Percentiles rank a stretch among this genome's conserved stretches.
Conservation (phyloP, 2,113 vertebrate species). For the Thermophis baileyi region DNA sequence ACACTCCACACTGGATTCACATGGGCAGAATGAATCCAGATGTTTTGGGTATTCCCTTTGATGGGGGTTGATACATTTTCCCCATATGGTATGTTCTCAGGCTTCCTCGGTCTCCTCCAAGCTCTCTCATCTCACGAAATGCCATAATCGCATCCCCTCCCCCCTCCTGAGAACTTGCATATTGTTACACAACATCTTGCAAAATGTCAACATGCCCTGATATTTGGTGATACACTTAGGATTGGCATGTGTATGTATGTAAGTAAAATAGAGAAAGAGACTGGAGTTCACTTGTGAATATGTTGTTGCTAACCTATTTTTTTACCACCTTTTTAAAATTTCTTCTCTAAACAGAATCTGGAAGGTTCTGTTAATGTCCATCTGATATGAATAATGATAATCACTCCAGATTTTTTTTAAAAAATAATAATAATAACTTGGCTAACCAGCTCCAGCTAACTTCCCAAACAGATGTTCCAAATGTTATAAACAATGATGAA, state of each 20-base stretch:
- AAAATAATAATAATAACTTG: background rate
- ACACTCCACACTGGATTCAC: background rate
- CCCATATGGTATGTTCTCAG: background rate
- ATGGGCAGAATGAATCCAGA: background rate
- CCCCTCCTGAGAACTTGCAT: background rate
- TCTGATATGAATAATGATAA: background rate
- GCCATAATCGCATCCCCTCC: background rate
- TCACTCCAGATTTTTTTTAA: background rate
- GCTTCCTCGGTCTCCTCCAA: background rate
- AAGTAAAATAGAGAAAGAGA: background rate
- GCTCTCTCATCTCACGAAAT: background rate
- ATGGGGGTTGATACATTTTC: background rate
- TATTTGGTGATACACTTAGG: background rate
- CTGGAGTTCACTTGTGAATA: background rate
- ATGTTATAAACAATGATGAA: background rate
- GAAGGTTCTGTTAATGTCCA: background rate
- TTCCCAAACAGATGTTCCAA: background rate
- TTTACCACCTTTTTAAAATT: background rate
- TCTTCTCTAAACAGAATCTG: background rate
- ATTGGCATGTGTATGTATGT: background rate
- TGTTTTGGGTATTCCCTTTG: background rate
- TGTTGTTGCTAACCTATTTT: background rate
- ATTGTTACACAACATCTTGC: background rate
- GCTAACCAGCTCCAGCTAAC: background rate
- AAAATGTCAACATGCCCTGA: background rate